Percentiles rank a stretch among this genome's conserved stretches.
Evolutionary conservation across 2,888 invertebrate genomes (phyloP).

Genomic region (Calameuta filiformis): DNA sequence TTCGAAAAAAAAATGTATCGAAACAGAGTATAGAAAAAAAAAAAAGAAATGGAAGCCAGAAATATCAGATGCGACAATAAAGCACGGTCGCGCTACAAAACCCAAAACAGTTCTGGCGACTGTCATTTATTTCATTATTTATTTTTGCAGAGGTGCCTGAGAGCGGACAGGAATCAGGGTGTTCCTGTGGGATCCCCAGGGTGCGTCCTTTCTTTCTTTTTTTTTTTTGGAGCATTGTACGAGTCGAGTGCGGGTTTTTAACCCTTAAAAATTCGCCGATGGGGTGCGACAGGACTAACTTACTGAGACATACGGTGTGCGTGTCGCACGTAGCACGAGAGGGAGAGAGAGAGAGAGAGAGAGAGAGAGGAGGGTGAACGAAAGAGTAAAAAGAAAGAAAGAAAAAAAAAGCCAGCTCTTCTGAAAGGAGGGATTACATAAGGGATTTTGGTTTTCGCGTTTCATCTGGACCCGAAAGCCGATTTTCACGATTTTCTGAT

Average conservation of each 20-base stretch:
- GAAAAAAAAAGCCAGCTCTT: constrained; percentile 47
- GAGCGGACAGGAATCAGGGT: constrained; percentile 32
- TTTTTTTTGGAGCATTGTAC: constrained; percentile 51
- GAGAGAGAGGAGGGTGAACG: constrained; percentile 18
- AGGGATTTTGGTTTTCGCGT: constrained; percentile 65
- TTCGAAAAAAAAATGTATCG: constrained; percentile 23
- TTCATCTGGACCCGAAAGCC: constrained; percentile 60
- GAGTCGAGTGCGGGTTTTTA: constrained; percentile 65
- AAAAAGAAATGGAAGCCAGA: neutral
- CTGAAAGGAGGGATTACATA: constrained; percentile 64
- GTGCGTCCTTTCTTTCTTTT: constrained; percentile 22
- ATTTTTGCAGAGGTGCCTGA: constrained; percentile 41
- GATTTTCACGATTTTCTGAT: constrained; percentile 64
- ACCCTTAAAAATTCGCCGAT: constrained; percentile 61
- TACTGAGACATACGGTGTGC: constrained; percentile 37
- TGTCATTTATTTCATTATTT: constrained; percentile 64
- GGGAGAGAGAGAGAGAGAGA: neutral
- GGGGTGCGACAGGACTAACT: constrained; percentile 39
- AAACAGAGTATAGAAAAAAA: constrained; percentile 10
- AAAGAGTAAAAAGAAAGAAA: constrained; percentile 20
- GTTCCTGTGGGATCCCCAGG: constrained; percentile 33
- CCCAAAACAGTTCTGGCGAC: constrained; percentile 63
- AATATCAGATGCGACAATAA: constrained; percentile 34
- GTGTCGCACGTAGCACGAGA: constrained; percentile 1
- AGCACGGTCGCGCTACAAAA: constrained; percentile 57